Conservation (phyloP, 2,113 vertebrate species). For the Aplodontia rufa region DNA sequence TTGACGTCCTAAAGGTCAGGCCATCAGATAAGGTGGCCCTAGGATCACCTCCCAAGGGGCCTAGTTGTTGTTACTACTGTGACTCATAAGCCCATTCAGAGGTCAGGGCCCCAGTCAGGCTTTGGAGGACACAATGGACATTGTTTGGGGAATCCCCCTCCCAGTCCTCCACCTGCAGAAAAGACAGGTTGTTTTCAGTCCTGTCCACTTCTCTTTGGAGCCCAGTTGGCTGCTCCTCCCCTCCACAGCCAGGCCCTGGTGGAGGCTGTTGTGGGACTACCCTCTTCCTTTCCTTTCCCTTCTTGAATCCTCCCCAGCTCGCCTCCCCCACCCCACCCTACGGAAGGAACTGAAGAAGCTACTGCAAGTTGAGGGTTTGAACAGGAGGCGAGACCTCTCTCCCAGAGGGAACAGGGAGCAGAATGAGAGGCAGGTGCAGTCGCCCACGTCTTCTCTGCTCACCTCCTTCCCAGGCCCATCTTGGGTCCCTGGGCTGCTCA, state of each 20-base stretch:
- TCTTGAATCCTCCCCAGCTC: rapidly evolving
- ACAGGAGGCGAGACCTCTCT: not conserved
- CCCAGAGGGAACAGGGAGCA: not conserved
- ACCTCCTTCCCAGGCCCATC: not conserved
- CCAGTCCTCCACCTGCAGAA: rapidly evolving
- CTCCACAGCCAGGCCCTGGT: rapidly evolving
- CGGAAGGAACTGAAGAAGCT: not conserved
- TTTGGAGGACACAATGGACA: not conserved
- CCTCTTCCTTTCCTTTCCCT: too few species aligned
- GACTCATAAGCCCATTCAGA: not conserved
- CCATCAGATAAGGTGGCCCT: not conserved
- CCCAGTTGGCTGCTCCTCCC: rapidly evolving
- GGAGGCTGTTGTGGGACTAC: not conserved
- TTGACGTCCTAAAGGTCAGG: not conserved
- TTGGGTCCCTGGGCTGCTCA: not conserved
- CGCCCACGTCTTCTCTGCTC: rapidly evolving
- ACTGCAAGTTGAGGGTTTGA: not conserved
- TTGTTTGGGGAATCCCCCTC: rapidly evolving
- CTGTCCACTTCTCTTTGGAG: not conserved
- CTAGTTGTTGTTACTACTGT: not conserved
- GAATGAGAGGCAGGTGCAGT: not conserved
- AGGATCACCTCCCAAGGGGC: not conserved
- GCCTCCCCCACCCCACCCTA: not conserved
- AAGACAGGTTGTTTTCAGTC: not conserved
- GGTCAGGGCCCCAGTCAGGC: not conserved